Conservation (phyloP, 2,797 vertebrate genomes). For the Intellagama lesueurii region DNA sequence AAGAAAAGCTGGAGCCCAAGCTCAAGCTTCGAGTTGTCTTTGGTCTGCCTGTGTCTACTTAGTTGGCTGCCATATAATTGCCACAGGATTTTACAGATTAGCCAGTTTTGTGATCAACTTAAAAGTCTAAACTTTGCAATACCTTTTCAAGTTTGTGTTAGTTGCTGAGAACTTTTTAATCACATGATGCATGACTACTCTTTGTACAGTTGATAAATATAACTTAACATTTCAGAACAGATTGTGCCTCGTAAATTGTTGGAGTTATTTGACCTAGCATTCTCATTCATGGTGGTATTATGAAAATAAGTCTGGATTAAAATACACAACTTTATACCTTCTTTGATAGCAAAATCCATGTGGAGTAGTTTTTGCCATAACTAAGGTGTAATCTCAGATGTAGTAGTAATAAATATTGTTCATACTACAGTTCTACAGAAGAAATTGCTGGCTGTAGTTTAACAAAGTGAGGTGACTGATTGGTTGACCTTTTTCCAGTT, state of each 20-base stretch:
- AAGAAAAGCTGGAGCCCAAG: conserved; percentile 50
- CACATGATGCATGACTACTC: conserved; percentile 57
- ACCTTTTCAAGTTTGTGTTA: conserved; percentile 52
- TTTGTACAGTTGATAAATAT: conserved; percentile 59
- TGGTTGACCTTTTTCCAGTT: conserved; percentile 62
- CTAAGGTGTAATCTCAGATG: neutral
- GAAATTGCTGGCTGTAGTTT: conserved; percentile 61
- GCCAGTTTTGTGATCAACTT: conserved; percentile 67
- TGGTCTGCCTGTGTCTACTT: conserved; percentile 65
- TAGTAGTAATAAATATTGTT: neutral
- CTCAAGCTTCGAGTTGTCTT: conserved; percentile 56
- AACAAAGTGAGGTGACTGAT: conserved; percentile 40
- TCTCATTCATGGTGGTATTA: conserved; percentile 45
- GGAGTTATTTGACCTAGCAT: conserved; percentile 54
- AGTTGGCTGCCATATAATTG: conserved; percentile 69
- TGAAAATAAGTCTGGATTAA: conserved; percentile 45
- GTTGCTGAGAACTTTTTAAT: conserved; percentile 54
- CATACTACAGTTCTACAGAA: neutral
- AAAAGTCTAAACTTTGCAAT: conserved; percentile 68
- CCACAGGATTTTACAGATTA: conserved; percentile 69
- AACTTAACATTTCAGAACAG: conserved; percentile 61
- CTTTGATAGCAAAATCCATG: conserved; percentile 26
- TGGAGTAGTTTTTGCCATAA: conserved; percentile 25
- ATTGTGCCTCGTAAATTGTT: conserved; percentile 57
- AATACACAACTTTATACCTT: neutral